phyloP scores from a whole-genome alignment of 1,140 invertebrate species.

The Sycophila sp. region DNA sequence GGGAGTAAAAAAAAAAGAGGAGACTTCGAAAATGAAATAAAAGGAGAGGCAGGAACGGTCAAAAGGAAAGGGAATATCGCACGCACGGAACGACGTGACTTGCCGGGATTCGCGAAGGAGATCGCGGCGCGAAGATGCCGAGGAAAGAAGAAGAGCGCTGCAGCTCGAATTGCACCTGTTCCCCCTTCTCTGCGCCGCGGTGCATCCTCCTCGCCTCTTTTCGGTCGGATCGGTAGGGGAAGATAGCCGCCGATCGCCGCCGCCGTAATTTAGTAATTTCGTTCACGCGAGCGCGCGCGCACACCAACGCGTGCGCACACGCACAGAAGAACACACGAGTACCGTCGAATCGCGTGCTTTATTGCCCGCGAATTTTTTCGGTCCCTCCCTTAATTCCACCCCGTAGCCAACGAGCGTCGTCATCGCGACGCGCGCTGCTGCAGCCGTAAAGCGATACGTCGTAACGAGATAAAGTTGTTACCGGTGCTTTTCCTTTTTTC shows the following conservation, averaged over 20 bases:
- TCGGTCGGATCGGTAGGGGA: not conserved
- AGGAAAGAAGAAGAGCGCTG: constrained; percentile 1
- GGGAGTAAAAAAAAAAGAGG: not conserved
- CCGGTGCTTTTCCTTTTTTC: too few relatives aligned
- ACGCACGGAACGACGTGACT: constrained; percentile 2
- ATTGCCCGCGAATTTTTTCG: too few relatives aligned
- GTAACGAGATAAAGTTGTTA: too few relatives aligned
- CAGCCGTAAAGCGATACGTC: too few relatives aligned
- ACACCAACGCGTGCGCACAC: too few relatives aligned
- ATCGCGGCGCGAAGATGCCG: constrained; percentile 6
- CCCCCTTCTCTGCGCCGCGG: too few relatives aligned
- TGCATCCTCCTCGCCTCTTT: not conserved
- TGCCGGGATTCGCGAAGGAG: constrained; percentile 9
- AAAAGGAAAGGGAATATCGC: too few relatives aligned
- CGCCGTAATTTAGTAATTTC: constrained; percentile 34
- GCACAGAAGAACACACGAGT: too few relatives aligned
- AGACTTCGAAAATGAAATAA: not conserved
- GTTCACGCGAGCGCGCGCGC: constrained; percentile 23
- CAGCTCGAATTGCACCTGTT: constrained; percentile 22
- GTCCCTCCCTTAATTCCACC: too few relatives aligned
- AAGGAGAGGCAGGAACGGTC: too few relatives aligned
- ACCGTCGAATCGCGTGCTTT: too few relatives aligned
- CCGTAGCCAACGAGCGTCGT: not conserved
- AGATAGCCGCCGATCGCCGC: not conserved
- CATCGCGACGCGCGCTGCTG: not conserved